Percentiles rank a stretch among this genome's conserved stretches.
Conservation (phyloP, 2,113 vertebrate species). For the Semnornis frantzii region DNA sequence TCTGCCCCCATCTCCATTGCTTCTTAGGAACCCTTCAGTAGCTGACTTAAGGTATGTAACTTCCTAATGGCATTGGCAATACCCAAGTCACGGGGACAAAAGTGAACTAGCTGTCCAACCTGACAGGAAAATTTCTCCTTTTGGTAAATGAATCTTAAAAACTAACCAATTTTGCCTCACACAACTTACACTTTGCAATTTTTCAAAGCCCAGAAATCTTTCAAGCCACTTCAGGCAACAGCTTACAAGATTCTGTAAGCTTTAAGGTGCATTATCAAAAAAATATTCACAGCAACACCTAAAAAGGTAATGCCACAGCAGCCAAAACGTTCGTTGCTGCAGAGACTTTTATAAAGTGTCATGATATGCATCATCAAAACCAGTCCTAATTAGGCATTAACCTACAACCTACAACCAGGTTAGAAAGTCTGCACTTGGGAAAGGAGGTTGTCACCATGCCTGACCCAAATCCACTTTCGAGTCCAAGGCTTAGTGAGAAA, state of each 20-base stretch:
- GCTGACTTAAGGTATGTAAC: fast-evolving
- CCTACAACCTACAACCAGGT: constrained; percentile 5
- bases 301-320: not conserved
- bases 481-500: not conserved
- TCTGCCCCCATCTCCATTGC: not conserved
- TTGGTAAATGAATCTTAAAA: not conserved
- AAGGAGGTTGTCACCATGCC: not conserved
- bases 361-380: not conserved
- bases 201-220: not conserved
- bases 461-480: not conserved
- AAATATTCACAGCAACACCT: not conserved
- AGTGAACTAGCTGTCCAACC: not conserved
- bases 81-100: not conserved
- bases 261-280: not conserved
- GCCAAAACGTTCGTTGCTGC: not conserved
- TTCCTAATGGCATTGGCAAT: not conserved
- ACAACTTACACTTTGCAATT: not conserved
- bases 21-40: not conserved
- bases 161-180: not conserved
- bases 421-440: not conserved
- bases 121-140: not conserved
- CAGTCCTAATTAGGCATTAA: not conserved
- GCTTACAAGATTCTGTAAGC: not conserved
- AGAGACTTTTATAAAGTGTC: not conserved
- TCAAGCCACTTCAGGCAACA: not conserved